Evolutionary conservation across 2,797 vertebrate genomes (phyloP).

Genomic region (Diplodus sargus): DNA sequence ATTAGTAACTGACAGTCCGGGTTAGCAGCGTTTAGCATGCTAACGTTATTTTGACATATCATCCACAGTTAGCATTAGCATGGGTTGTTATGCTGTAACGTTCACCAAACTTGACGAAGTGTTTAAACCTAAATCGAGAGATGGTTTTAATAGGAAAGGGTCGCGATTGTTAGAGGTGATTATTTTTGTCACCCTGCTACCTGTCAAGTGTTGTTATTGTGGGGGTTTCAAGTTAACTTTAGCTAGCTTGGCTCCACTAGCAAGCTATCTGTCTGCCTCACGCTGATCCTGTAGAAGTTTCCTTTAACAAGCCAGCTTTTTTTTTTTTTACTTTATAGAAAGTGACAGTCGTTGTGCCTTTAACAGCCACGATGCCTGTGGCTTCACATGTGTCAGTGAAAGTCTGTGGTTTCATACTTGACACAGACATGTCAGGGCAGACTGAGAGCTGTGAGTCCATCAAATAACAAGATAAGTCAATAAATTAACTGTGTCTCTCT

Average conservation of each 20-base stretch:
- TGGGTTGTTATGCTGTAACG: constrained; percentile 24
- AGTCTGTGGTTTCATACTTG: not conserved
- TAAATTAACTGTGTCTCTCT: not conserved
- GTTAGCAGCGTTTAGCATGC: constrained; percentile 27
- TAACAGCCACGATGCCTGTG: not conserved
- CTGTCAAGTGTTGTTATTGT: constrained; percentile 5
- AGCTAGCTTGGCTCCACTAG: constrained; percentile 11
- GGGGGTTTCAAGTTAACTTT: constrained; percentile 48
- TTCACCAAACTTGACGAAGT: not conserved
- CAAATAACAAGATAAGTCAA: not conserved
- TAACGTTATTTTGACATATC: constrained; percentile 52
- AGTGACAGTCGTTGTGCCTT: not conserved
- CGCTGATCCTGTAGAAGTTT: not conserved
- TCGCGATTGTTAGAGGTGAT: not conserved
- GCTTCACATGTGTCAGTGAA: not conserved
- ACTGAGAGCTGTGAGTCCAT: not conserved
- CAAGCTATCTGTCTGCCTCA: constrained; percentile 25
- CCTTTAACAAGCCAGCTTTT: not conserved
- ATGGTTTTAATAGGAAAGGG: not conserved
- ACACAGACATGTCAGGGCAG: constrained; percentile 1
- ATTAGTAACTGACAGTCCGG: constrained; percentile 9
- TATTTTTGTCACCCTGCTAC: not conserved
- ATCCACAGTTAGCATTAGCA: constrained; percentile 68
- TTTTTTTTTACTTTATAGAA: not conserved
- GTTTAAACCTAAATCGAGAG: not conserved